Percentiles rank a stretch among this genome's conserved stretches.
These are phyloP conservation scores for Catalaphyllia jardinei DNA, from an alignment of 64 coral and sea anemone species.

Conservation along the genomic window DNA sequence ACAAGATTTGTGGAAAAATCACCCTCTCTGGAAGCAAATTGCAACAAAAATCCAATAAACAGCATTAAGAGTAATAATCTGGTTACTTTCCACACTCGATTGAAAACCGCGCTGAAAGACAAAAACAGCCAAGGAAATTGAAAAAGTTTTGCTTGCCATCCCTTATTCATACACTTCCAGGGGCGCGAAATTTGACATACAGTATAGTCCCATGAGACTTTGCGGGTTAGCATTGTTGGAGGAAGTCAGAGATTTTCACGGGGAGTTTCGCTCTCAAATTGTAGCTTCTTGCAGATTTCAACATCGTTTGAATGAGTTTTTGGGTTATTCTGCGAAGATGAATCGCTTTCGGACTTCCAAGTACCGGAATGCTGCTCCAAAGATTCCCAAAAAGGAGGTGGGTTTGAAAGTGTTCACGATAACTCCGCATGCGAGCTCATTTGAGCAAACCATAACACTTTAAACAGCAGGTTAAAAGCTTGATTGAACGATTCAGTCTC, in stretches of 20 bases:
- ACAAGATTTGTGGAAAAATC: too few species aligned
- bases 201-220: not conserved
- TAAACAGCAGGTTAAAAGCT: too few species aligned
- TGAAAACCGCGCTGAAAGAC: too few species aligned
- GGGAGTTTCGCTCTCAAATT: not conserved
- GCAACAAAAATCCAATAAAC: too few species aligned
- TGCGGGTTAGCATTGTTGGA: not conserved
- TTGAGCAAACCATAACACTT: too few species aligned
- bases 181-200: not conserved
- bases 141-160: too few species aligned
- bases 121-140: too few species aligned
- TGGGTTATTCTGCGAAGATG: conserved; percentile 5
- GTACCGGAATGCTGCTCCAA: conserved; percentile 56
- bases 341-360: conserved; percentile 64
- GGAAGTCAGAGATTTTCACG: not conserved
- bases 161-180: too few species aligned
- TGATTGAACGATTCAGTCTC: too few species aligned
- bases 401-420: not conserved
- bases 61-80: too few species aligned
- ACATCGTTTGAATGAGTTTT: not conserved
- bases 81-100: too few species aligned
- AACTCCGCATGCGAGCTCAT: not conserved
- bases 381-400: conserved; percentile 58
- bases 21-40: too few species aligned
- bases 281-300: not conserved